phyloP scores from a whole-genome alignment of 2,113 vertebrate genomes.

The Bujurquina vittata region DNA sequence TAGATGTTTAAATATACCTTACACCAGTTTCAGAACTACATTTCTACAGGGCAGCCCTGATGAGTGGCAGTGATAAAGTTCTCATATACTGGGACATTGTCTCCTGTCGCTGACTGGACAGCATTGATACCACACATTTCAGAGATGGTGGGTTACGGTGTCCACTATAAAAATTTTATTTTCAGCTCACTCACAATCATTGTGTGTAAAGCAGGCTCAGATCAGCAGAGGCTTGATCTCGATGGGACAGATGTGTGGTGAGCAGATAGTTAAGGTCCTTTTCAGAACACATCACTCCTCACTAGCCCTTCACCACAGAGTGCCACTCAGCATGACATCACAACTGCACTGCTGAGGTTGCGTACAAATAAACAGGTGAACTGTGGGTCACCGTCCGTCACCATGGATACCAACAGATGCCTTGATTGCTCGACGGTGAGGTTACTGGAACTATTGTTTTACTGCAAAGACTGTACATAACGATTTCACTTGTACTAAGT shows the following conservation, averaged over 20 bases:
- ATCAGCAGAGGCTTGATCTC: not conserved
- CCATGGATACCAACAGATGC: not conserved
- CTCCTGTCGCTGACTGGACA: not conserved
- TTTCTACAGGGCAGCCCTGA: not conserved
- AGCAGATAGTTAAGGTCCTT: not conserved
- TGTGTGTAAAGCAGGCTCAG: not conserved
- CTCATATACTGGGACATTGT: not conserved
- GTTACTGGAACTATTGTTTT: not conserved
- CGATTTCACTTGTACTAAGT: not conserved
- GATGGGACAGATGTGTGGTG: not conserved
- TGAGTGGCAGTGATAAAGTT: not conserved
- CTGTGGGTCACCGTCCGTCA: not conserved
- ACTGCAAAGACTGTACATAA: not conserved
- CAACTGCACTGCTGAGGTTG: not conserved
- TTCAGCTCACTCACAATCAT: not conserved
- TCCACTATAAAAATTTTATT: not conserved
- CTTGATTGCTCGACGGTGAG: not conserved
- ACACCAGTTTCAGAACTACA: not conserved
- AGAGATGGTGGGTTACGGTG: not conserved
- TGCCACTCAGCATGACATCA: not conserved
- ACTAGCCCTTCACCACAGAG: not conserved
- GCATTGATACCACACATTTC: not conserved
- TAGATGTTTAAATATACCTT: not conserved
- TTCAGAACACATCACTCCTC: not conserved
- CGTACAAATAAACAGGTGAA: not conserved